A percentile compares a stretch with the other conserved stretches of the same genome.
These are phyloP conservation scores for Noctuana brunneofusca DNA, from an alignment of 2,888 invertebrate species.

Conservation along the genomic window DNA sequence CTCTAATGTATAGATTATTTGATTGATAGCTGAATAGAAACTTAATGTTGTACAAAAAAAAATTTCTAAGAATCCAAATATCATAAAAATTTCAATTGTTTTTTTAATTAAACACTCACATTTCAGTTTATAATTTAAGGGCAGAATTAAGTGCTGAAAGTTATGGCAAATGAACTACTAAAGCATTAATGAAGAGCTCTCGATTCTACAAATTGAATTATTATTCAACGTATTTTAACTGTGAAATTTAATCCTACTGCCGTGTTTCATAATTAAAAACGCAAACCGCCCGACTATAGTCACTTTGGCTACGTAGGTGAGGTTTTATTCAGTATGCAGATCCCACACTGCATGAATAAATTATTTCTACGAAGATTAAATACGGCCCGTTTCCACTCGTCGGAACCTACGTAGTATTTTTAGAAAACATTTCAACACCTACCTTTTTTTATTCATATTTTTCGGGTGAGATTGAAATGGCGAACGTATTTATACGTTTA, in stretches of 20 bases:
- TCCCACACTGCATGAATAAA: constrained; percentile 32
- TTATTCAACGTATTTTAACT: constrained; percentile 30
- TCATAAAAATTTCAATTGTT: too few species aligned
- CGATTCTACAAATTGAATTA: constrained; percentile 24
- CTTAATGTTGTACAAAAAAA: too few species aligned
- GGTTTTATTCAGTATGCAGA: constrained; percentile 31
- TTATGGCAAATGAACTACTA: neutral
- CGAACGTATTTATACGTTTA: too few species aligned
- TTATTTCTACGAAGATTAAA: constrained; percentile 31
- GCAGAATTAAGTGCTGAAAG: neutral
- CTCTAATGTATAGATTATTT: too few species aligned
- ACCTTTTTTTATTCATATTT: too few species aligned
- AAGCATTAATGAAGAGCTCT: constrained; percentile 16
- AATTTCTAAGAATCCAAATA: too few species aligned
- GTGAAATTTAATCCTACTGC: constrained; percentile 27
- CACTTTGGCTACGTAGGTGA: constrained; percentile 31
- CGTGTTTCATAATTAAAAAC: constrained; percentile 34
- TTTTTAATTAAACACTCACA: too few species aligned
- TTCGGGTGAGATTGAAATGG: too few species aligned
- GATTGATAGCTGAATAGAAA: too few species aligned
- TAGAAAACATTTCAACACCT: constrained; percentile 16
- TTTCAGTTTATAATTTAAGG: neutral
- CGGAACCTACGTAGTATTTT: constrained; percentile 7
- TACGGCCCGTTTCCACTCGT: constrained; percentile 23
- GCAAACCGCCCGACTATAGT: constrained; percentile 27